Evolutionary conservation across 2,113 vertebrate genomes (phyloP).

Genomic region (Aspiorhynchus laticeps): DNA sequence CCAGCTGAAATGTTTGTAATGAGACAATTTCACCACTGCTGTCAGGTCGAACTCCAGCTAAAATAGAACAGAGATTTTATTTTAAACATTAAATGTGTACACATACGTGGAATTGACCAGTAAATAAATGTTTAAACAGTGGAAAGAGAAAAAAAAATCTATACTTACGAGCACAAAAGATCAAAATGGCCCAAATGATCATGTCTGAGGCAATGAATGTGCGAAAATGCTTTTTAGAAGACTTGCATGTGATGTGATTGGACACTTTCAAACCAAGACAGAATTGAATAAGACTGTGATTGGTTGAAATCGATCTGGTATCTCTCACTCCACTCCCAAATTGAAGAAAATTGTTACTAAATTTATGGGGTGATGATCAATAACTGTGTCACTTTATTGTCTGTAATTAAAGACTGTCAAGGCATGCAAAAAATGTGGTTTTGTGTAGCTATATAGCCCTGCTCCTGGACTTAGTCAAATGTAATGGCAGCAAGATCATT

Average conservation of each 20-base stretch:
- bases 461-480: neutral
- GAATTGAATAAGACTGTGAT: constrained; percentile 7
- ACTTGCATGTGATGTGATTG: neutral
- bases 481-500: neutral
- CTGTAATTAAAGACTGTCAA: neutral
- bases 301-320: neutral
- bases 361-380: neutral
- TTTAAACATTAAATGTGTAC: neutral
- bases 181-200: constrained; percentile 22
- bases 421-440: neutral
- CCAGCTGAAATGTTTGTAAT: neutral
- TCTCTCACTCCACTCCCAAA: constrained; percentile 3
- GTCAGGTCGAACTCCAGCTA: neutral
- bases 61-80: neutral
- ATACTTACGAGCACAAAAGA: neutral
- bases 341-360: neutral
- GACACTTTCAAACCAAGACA: constrained; percentile 19
- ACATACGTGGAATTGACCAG: neutral
- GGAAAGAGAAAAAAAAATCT: neutral
- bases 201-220: constrained; percentile 2
- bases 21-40: neutral
- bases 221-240: constrained; percentile 21
- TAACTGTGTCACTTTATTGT: neutral
- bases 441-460: neutral
- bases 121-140: neutral